Percentiles rank a stretch among this genome's conserved stretches.
Conservation (phyloP, 2,888 invertebrate genomes). For the Clistopyga incitator region DNA sequence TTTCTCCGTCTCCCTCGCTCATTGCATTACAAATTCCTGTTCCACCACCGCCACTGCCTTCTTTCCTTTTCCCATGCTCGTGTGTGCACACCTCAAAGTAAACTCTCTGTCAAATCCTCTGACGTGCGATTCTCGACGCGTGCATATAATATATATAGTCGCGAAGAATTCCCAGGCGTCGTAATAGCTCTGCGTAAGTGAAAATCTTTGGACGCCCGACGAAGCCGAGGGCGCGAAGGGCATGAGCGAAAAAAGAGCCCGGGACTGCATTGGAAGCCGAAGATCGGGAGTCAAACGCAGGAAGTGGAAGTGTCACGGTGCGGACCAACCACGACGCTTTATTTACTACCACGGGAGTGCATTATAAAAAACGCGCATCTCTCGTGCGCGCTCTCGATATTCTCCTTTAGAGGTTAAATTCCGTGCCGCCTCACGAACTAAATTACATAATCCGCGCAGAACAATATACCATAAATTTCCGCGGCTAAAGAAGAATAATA, state of each 20-base stretch:
- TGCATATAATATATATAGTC: not conserved
- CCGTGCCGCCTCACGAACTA: not conserved
- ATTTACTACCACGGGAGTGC: slow-evolving; percentile 23
- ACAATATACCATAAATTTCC: slow-evolving; percentile 23
- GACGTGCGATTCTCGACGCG: slow-evolving; percentile 15
- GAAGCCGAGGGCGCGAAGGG: not conserved
- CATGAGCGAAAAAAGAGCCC: slow-evolving; percentile 1
- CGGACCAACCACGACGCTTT: slow-evolving; percentile 6
- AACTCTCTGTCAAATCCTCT: slow-evolving; percentile 34
- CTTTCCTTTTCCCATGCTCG: slow-evolving; percentile 3
- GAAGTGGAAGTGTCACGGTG: slow-evolving; percentile 47
- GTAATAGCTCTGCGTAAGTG: slow-evolving; percentile 22
- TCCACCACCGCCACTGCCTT: slow-evolving; percentile 15
- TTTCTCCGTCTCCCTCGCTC: slow-evolving; percentile 19
- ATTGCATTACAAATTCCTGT: slow-evolving; percentile 34
- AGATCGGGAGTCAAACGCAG: slow-evolving; percentile 22
- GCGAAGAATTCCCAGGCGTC: not conserved
- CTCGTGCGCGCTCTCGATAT: slow-evolving; percentile 25
- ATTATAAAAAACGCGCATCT: slow-evolving; percentile 18
- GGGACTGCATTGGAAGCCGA: not conserved
- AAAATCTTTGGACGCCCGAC: not conserved
- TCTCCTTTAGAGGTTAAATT: slow-evolving; percentile 42
- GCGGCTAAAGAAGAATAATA: slow-evolving; percentile 5
- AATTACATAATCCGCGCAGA: slow-evolving; percentile 54
- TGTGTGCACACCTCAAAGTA: not conserved